These are phyloP conservation scores for Nephrocerus scutellatus DNA, from an alignment of 2,888 invertebrate species.

Conservation along the genomic window DNA sequence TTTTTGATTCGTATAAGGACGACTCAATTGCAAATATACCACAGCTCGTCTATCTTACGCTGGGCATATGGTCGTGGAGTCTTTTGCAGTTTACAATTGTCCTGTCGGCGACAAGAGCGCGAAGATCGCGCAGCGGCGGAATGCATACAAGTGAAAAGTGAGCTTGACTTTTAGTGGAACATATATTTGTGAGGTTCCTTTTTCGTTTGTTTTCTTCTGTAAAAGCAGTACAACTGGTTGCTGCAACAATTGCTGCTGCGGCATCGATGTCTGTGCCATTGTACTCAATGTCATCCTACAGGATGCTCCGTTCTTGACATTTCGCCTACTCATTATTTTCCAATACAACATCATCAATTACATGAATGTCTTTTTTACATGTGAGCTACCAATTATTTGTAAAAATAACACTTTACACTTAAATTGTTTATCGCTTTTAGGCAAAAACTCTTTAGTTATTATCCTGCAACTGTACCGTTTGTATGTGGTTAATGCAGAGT, in stretches of 20 bases:
- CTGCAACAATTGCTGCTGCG: slow-evolving; percentile 66
- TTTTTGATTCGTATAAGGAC: slow-evolving; percentile 93
- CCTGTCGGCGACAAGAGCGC: slow-evolving; percentile 77
- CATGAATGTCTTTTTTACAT: slow-evolving; percentile 94
- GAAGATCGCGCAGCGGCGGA: slow-evolving; percentile 62
- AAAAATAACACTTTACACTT: no score
- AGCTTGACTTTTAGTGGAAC: slow-evolving; percentile 9
- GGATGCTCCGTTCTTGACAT: slow-evolving; percentile 82
- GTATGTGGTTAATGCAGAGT: slow-evolving; percentile 72
- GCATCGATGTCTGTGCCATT: slow-evolving; percentile 84
- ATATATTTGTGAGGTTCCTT: background rate
- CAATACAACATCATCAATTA: slow-evolving; percentile 86
- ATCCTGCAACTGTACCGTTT: slow-evolving; percentile 77
- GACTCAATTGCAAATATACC: slow-evolving; percentile 72
- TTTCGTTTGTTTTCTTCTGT: background rate
- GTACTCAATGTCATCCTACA: slow-evolving; percentile 78
- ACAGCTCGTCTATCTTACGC: slow-evolving; percentile 72
- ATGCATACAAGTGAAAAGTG: slow-evolving; percentile 38
- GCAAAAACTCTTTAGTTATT: slow-evolving; percentile 77
- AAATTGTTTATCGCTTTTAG: slow-evolving; percentile 45
- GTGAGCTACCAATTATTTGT: no score
- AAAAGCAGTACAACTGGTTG: slow-evolving; percentile 40
- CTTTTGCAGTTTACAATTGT: slow-evolving; percentile 92
- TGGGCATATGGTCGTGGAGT: slow-evolving; percentile 91
- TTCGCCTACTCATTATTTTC: slow-evolving; percentile 76